phyloP scores from a whole-genome alignment of 2,888 invertebrate genomes.

The Erebia ligea region DNA sequence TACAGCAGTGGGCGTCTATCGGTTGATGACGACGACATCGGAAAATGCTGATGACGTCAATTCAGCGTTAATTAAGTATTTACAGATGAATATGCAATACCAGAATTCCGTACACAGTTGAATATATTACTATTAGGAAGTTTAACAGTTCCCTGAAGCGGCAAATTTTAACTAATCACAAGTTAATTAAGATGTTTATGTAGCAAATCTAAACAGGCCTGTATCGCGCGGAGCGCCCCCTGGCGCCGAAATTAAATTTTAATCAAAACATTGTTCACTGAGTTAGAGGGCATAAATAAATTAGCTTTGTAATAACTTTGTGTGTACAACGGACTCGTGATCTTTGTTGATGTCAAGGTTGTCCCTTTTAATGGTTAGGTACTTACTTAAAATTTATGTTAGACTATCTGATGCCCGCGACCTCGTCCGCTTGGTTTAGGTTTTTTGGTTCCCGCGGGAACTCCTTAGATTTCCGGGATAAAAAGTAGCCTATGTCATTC shows the following conservation, averaged over 20 bases:
- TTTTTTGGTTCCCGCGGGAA: no score
- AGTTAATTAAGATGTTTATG: conserved; percentile 43
- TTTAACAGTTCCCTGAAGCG: conserved; percentile 28
- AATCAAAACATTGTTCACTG: conserved; percentile 46
- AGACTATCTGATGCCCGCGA: no score
- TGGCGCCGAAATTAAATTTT: conserved; percentile 45
- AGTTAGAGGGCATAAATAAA: conserved; percentile 43
- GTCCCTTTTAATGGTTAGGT: not conserved
- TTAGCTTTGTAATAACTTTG: conserved; percentile 40
- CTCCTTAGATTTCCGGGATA: no score
- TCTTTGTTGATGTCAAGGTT: conserved; percentile 24
- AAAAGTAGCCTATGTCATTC: no score
- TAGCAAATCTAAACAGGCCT: conserved; percentile 34
- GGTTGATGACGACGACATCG: no score
- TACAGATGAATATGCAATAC: no score
- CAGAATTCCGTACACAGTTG: no score
- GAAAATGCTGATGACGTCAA: no score
- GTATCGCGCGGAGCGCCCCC: conserved; percentile 35
- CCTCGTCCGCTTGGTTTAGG: no score
- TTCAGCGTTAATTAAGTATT: no score
- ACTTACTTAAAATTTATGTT: not conserved
- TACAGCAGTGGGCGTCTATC: no score
- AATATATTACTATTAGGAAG: conserved; percentile 1
- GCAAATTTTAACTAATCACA: conserved; percentile 42
- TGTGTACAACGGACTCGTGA: conserved; percentile 32